phyloP scores from a whole-genome alignment of 2,888 invertebrate genomes.

The Rugalucina vietnamica region DNA sequence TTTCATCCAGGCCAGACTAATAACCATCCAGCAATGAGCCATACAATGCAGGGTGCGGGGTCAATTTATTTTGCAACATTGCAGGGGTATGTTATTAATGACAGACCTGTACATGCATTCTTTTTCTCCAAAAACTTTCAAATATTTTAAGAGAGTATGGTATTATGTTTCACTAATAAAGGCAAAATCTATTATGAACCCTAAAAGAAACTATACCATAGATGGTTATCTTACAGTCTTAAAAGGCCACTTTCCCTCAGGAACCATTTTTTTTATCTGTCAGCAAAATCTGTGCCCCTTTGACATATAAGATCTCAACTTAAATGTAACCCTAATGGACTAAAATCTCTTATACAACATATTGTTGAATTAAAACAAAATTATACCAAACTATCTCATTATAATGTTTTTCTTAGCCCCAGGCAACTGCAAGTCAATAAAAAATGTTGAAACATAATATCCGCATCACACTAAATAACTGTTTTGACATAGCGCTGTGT shows the following conservation, averaged over 20 bases:
- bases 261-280: not conserved
- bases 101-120: too few relatives aligned
- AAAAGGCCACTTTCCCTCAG: conserved; percentile 10
- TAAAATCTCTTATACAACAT: not conserved
- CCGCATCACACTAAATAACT: not conserved
- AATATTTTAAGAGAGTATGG: too few relatives aligned
- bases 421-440: not conserved
- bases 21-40: too few relatives aligned
- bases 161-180: not conserved
- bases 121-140: too few relatives aligned
- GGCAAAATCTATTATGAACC: not conserved
- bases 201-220: not conserved
- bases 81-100: too few relatives aligned
- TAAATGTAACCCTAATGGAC: not conserved
- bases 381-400: not conserved
- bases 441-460: not conserved
- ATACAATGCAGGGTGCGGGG: too few relatives aligned
- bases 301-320: conserved; percentile 3
- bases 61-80: too few relatives aligned
- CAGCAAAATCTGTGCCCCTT: not conserved
- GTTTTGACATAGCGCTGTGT: not conserved
- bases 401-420: not conserved
- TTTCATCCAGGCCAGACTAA: too few relatives aligned
- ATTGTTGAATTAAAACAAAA: not conserved
- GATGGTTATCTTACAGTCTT: not conserved